Evolutionary conservation across 1,140 invertebrate species (phyloP), one percentile per base, ranked within the genome.

Genomic region (Procambarus clarkii): DNA sequence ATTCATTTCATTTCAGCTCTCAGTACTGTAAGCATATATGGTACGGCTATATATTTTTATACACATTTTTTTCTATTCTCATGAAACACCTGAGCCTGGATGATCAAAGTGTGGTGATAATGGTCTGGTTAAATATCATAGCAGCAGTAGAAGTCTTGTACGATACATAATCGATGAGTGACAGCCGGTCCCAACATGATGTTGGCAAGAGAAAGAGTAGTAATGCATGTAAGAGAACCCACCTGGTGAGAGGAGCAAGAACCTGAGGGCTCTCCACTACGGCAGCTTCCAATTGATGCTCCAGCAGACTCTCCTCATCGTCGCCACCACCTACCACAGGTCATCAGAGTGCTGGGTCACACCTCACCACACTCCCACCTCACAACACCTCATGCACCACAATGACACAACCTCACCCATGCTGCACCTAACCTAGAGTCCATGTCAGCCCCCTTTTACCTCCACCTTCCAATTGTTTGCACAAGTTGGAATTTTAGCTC

Each of bases 281-380:
- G 78, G 87, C 79, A 78, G 54, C 76, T 74, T 88, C 79, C 78
- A 69, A 24, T 79, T 88, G 60, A 24, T 82, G 87, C 48, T 88
- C 87, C 45, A 88, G 48, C 44, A 88, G 87, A 46, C 79, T 88
- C 18, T 60, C 79, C 78, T 82, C 87, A 69, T 82, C 87, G 24
- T 88, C 87, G 46, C 74, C 87, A 58, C 78, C 87, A 88, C 87
- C 87, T 88, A 88, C 87, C 87, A 82, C 60, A 82, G 77, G 87
- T 88, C 64, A 88, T 88, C 78, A 88, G 24, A 88, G 87, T 58
- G 78, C 80, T 48, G 79, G 64, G 87, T 80, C 87, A 81, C 45
- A 71, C 18, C 76, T 82, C 87, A 82, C 78, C 24, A 80, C 69
- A 81, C 44, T 60, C 24, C 79, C 50, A 46, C 64, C 15, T 71